Conservation (phyloP, 2,113 vertebrate genomes). For the Sander vitreus region DNA sequence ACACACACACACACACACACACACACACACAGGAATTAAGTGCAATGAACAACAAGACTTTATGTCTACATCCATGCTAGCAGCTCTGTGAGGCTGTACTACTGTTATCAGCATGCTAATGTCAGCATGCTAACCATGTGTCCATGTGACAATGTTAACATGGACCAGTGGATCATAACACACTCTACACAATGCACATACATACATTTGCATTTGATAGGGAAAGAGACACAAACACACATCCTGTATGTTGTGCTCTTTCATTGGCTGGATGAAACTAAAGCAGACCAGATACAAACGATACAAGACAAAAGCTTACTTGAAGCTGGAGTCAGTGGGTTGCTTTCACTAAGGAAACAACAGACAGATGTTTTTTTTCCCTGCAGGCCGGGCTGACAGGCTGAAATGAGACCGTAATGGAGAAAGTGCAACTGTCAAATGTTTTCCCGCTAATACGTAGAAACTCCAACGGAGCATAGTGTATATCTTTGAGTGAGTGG, state of each 20-base stretch:
- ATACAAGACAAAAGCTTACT: neutral
- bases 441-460: neutral
- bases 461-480: neutral
- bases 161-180: neutral
- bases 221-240: neutral
- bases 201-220: neutral
- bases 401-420: constrained; percentile 6
- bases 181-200: neutral
- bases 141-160: neutral
- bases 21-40: too few species aligned
- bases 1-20: neutral
- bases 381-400: constrained; percentile 9
- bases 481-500: too few species aligned
- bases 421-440: constrained; percentile 2
- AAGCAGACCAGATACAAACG: too few species aligned
- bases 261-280: too few species aligned
- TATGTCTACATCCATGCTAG: too few species aligned
- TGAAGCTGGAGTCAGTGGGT: neutral
- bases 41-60: too few species aligned
- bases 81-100: too few species aligned
- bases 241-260: neutral
- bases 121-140: neutral
- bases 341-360: neutral
- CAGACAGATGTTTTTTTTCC: constrained; percentile 15
- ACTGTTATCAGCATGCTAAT: neutral